Conservation (phyloP, 2,113 vertebrate species). For the Phasianus colchicus region DNA sequence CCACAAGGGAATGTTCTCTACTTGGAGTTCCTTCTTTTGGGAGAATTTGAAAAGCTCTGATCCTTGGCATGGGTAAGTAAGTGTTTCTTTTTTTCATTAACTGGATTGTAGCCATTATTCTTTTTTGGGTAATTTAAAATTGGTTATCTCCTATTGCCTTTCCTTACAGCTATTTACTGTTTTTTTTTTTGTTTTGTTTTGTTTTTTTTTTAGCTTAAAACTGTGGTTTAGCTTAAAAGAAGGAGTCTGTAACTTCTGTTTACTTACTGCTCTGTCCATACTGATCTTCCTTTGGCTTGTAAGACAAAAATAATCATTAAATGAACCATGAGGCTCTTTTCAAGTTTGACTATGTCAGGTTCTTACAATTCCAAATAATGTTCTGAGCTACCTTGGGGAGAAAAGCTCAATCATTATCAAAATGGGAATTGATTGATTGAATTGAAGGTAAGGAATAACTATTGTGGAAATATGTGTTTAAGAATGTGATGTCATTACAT, state of each 20-base stretch:
- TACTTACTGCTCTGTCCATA: too few species aligned
- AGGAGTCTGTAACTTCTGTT: too few species aligned
- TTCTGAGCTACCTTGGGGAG: background rate
- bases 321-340: background rate
- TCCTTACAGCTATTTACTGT: too few species aligned
- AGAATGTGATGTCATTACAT: background rate
- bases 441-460: background rate
- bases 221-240: background rate
- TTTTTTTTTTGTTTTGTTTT: too few species aligned
- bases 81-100: too few species aligned
- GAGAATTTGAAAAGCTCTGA: too few species aligned
- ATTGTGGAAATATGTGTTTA: background rate
- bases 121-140: too few species aligned
- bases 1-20: too few species aligned
- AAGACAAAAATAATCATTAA: background rate
- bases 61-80: too few species aligned
- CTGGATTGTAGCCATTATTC: too few species aligned
- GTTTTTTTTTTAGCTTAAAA: background rate
- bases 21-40: too few species aligned
- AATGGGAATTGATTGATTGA: rapidly evolving
- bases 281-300: background rate
- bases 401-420: background rate
- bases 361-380: background rate
- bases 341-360: background rate
- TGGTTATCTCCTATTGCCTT: too few species aligned